These are phyloP conservation scores for Orchesella cincta DNA, from an alignment of 1,140 invertebrate genomes.

Conservation along the genomic window DNA sequence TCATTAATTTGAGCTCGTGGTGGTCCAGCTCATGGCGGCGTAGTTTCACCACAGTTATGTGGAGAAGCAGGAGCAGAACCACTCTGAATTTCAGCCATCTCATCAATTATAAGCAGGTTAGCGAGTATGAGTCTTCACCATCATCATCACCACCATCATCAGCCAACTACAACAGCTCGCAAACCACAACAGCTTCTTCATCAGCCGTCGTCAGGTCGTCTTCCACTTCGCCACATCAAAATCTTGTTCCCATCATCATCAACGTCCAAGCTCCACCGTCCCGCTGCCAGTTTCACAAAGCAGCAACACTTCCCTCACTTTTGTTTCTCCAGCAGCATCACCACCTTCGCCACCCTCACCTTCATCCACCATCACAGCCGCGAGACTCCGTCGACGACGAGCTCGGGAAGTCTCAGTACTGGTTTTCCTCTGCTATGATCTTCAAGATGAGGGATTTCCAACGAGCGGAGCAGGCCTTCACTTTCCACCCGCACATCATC, in stretches of 20 bases:
- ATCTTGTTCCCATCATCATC: conserved; percentile 8
- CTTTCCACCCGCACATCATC: conserved; percentile 3
- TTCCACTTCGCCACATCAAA: not conserved
- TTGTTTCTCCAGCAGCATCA: not conserved
- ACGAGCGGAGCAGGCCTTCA: not conserved
- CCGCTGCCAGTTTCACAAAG: not conserved
- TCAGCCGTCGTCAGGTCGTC: not conserved
- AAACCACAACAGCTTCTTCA: not conserved
- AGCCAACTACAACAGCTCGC: not conserved
- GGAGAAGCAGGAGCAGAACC: not conserved
- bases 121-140: conserved; percentile 23
- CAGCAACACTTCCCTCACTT: not conserved
- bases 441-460: not conserved
- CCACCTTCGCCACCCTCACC: not conserved
- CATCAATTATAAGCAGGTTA: not conserved
- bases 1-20: too few species aligned
- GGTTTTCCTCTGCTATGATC: not conserved
- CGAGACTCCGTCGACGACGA: not conserved
- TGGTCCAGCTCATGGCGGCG: too few species aligned
- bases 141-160: conserved; percentile 18
- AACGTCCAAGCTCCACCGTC: not conserved
- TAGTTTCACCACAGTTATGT: not conserved
- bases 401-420: not conserved
- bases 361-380: not conserved
- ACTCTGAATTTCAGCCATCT: not conserved